Conservation (phyloP, 2,113 vertebrate genomes). For the Rhineura floridana region DNA sequence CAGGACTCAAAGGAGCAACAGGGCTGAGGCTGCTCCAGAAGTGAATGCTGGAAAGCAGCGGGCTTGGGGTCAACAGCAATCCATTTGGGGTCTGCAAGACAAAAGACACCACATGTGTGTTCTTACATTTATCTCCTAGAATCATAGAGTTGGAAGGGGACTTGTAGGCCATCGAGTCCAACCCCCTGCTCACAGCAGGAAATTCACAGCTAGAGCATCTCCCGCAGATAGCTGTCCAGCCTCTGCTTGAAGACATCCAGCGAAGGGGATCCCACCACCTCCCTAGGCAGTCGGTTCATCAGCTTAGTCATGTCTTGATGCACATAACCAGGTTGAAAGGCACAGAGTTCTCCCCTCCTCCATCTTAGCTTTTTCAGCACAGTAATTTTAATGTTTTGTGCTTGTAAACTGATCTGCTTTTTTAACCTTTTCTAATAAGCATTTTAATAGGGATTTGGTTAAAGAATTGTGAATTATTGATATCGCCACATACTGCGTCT, state of each 20-base stretch:
- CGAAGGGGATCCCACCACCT: too few relatives aligned
- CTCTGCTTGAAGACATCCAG: too few relatives aligned
- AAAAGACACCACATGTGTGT: constrained; percentile 30
- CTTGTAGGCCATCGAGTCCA: too few relatives aligned
- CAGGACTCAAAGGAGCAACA: constrained; percentile 92
- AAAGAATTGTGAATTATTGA: rapidly evolving
- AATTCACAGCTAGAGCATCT: too few relatives aligned
- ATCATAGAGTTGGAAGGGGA: too few relatives aligned
- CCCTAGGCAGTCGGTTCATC: too few relatives aligned
- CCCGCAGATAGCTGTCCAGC: too few relatives aligned
- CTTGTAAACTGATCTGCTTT: background rate
- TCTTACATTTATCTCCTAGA: background rate
- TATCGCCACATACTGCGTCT: background rate
- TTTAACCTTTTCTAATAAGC: background rate
- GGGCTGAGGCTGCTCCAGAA: constrained; percentile 98
- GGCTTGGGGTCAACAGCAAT: constrained; percentile 92
- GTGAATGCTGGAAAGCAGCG: constrained; percentile 91
- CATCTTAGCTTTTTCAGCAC: background rate
- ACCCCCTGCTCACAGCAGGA: too few relatives aligned
- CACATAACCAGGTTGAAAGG: background rate
- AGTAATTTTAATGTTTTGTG: background rate
- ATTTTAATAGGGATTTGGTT: background rate
- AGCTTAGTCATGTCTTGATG: background rate
- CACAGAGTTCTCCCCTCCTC: background rate
- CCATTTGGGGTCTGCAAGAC: constrained; percentile 87